These are phyloP conservation scores for Notodonta ziczac DNA, from an alignment of 2,888 invertebrate genomes.

Conservation along the genomic window DNA sequence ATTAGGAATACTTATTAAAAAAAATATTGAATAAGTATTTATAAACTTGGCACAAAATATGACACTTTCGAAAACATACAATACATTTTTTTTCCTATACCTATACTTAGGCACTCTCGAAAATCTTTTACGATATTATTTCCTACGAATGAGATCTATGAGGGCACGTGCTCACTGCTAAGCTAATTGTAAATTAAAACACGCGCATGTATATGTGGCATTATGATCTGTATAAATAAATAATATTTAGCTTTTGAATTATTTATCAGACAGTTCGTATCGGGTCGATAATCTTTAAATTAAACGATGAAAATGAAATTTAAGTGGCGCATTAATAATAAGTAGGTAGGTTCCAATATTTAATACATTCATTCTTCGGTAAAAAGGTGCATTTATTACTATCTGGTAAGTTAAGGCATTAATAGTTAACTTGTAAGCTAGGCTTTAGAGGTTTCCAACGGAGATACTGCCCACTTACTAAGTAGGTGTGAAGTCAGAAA, in stretches of 20 bases:
- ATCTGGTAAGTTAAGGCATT: too few species aligned
- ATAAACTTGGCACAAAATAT: too few species aligned
- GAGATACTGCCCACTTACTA: too few species aligned
- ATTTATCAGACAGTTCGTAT: slow-evolving; percentile 25
- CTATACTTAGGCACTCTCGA: not conserved
- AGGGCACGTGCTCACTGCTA: slow-evolving; percentile 35
- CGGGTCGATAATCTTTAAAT: slow-evolving; percentile 35
- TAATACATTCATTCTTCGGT: too few species aligned
- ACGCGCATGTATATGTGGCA: slow-evolving; percentile 34
- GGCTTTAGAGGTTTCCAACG: too few species aligned
- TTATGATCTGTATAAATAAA: slow-evolving; percentile 42
- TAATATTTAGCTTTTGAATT: slow-evolving; percentile 28
- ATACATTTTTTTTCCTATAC: not conserved
- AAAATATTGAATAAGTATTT: too few species aligned
- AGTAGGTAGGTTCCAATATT: not conserved
- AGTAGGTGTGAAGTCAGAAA: too few species aligned
- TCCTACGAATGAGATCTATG: slow-evolving; percentile 9
- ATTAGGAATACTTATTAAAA: too few species aligned
- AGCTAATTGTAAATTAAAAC: slow-evolving; percentile 34
- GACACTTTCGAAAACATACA: not conserved
- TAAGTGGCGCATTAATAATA: slow-evolving; percentile 5
- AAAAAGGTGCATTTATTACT: too few species aligned
- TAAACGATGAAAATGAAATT: slow-evolving; percentile 9
- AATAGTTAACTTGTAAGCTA: too few species aligned
- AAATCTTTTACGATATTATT: slow-evolving; percentile 6